Conservation (phyloP, 2,888 invertebrate species). For the Drosophila tanythrix region DNA sequence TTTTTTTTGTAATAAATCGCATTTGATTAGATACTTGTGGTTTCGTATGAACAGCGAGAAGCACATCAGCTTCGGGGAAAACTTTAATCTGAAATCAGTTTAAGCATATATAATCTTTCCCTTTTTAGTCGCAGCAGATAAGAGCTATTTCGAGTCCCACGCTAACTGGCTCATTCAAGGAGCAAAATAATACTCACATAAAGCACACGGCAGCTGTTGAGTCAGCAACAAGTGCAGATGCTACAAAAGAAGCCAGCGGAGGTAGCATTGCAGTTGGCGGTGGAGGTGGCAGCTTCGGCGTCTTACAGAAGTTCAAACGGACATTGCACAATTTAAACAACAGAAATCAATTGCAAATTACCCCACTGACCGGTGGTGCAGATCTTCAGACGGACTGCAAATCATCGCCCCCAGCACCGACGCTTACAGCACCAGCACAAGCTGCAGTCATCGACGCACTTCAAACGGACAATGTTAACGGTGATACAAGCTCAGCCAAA, state of each 20-base stretch:
- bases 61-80: conserved; percentile 15
- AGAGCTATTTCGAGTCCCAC: conserved; percentile 85
- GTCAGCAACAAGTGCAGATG: not conserved
- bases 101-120: conserved; percentile 4
- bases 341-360: conserved; percentile 68
- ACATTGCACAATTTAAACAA: conserved; percentile 87
- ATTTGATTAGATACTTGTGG: conserved; percentile 47
- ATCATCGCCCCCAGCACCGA: conserved; percentile 42
- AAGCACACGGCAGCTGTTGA: conserved; percentile 10
- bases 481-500: conserved; percentile 69
- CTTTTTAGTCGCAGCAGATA: conserved; percentile 82
- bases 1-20: conserved; percentile 23
- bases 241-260: conserved; percentile 21
- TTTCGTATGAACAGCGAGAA: conserved; percentile 38
- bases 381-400: conserved; percentile 19
- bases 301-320: conserved; percentile 90
- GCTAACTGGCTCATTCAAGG: conserved; percentile 67
- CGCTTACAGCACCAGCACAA: conserved; percentile 39
- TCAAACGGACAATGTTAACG: not conserved
- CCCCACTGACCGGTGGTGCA: conserved; percentile 43
- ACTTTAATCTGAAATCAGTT: not conserved
- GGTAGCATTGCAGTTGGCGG: conserved; percentile 11
- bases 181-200: conserved; percentile 17
- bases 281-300: conserved; percentile 81
- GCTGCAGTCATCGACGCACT: conserved; percentile 10